These are phyloP conservation scores for Leptinotarsa lineolata DNA, from an alignment of 1,140 invertebrate species.

Conservation along the genomic window DNA sequence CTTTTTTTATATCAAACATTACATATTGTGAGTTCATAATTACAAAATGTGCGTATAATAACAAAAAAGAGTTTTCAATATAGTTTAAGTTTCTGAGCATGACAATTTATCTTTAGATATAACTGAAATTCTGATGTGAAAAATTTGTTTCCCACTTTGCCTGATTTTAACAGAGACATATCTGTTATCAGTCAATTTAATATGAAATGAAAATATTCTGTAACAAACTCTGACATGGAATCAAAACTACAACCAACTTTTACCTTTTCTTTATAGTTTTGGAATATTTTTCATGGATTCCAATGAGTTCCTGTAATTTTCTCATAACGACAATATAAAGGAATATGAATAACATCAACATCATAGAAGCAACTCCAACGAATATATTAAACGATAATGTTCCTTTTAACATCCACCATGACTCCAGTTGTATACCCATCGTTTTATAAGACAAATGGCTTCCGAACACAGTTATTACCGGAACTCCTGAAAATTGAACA, in stretches of 20 bases:
- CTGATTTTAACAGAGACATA: no score
- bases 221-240: no score
- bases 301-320: constrained; percentile 53
- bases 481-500: constrained; percentile 56
- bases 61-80: no score
- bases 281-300: constrained; percentile 35
- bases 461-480: constrained; percentile 62
- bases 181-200: no score
- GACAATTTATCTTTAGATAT: no score
- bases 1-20: no score
- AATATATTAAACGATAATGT: constrained; percentile 64
- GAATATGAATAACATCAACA: constrained; percentile 60
- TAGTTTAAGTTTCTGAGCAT: no score
- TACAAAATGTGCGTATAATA: no score
- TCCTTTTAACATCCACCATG: constrained; percentile 64
- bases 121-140: no score
- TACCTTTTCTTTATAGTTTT: constrained; percentile 38
- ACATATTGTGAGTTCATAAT: no score
- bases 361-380: constrained; percentile 59
- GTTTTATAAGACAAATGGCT: constrained; percentile 63
- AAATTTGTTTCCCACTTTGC: no score
- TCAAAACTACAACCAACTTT: neutral
- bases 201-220: no score
- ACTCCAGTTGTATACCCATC: constrained; percentile 59
- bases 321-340: constrained; percentile 60